phyloP scores from a whole-genome alignment of 1,140 invertebrate genomes.

The Harpegnathos saltator region DNA sequence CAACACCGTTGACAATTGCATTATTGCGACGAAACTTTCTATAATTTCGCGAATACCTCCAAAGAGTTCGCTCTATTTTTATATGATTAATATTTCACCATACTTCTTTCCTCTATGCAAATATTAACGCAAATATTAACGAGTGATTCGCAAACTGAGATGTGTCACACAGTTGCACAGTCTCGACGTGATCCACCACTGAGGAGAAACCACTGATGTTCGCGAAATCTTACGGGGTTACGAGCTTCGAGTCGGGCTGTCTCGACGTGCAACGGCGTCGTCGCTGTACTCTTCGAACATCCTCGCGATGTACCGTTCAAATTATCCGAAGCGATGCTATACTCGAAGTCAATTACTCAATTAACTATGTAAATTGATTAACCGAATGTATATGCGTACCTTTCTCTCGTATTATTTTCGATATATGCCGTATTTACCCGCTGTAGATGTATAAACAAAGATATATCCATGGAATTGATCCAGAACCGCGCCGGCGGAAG shows the following conservation, averaged over 20 bases:
- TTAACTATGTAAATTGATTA: constrained; percentile 82
- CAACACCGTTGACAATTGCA: background rate
- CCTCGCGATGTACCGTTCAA: constrained; percentile 49
- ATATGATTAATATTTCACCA: no score
- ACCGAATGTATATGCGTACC: constrained; percentile 55
- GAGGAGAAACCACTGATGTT: no score
- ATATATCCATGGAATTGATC: constrained; percentile 40
- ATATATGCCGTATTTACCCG: constrained; percentile 55
- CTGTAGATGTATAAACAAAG: constrained; percentile 38
- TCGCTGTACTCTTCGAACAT: constrained; percentile 52
- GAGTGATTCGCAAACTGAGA: no score
- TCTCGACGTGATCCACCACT: no score
- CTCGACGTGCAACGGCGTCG: constrained; percentile 17
- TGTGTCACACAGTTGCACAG: no score
- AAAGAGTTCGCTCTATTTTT: no score
- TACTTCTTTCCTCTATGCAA: no score
- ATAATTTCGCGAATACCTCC: no score
- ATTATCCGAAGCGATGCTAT: constrained; percentile 79
- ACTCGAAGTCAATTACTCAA: constrained; percentile 85
- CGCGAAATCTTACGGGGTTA: constrained; percentile 19
- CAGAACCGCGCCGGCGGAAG: constrained; percentile 10
- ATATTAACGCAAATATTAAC: no score
- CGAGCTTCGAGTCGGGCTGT: constrained; percentile 44
- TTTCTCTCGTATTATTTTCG: constrained; percentile 66
- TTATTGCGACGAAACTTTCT: no score